Conservation (phyloP, 2,888 invertebrate species). For the Anticlea derivata region DNA sequence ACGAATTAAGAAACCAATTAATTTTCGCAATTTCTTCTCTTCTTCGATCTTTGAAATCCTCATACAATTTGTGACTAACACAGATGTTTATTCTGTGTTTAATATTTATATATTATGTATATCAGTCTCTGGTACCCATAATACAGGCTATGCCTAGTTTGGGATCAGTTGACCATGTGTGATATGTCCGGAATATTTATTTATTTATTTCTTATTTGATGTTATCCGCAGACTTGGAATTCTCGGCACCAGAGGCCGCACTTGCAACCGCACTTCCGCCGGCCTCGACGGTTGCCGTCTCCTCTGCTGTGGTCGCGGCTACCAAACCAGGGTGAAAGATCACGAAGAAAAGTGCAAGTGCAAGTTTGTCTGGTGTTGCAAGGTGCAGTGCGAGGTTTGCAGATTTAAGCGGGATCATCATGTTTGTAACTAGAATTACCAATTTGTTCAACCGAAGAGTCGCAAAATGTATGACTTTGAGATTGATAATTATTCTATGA, state of each 20-base stretch:
- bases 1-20: too few relatives aligned
- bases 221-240: constrained; percentile 87
- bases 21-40: too few relatives aligned
- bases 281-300: constrained; percentile 94
- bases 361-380: constrained; percentile 96
- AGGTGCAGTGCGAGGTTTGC: constrained; percentile 93
- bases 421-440: constrained; percentile 87
- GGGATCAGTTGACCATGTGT: too few relatives aligned
- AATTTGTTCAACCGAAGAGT: background rate
- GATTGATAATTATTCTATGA: background rate
- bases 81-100: too few relatives aligned
- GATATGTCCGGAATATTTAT: too few relatives aligned
- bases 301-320: constrained; percentile 94
- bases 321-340: constrained; percentile 91
- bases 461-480: background rate
- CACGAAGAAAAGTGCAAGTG: constrained; percentile 95
- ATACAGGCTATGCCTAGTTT: too few relatives aligned
- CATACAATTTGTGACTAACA: too few relatives aligned
- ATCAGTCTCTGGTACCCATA: too few relatives aligned
- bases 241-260: constrained; percentile 91
- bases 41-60: too few relatives aligned
- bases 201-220: background rate
- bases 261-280: constrained; percentile 92
- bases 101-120: too few relatives aligned
- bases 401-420: constrained; percentile 91